Evolutionary conservation across 2,797 vertebrate species (phyloP).

Genomic region (Echeneis naucrates): DNA sequence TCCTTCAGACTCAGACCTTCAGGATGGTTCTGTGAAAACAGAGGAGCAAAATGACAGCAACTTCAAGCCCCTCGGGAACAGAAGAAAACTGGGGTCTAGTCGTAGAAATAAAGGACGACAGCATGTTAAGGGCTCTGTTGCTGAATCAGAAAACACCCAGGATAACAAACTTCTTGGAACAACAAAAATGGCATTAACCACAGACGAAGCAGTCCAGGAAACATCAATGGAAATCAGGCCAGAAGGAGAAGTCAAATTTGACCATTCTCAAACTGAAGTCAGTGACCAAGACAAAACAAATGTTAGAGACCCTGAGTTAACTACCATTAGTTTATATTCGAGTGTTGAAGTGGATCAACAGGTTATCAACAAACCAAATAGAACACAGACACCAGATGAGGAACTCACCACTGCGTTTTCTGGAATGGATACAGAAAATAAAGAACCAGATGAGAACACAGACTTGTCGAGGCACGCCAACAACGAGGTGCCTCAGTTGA

Average conservation of each 20-base stretch:
- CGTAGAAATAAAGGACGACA: constrained; percentile 35
- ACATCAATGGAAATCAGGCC: not conserved
- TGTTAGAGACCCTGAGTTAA: not conserved
- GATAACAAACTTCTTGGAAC: no score
- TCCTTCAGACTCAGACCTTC: no score
- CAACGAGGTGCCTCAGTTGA: no score
- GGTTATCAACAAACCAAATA: no score
- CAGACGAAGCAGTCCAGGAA: not conserved
- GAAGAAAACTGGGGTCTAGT: constrained; percentile 51
- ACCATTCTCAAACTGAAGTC: not conserved
- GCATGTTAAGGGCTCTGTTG: constrained; percentile 5
- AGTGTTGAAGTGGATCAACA: no score
- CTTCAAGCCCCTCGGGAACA: constrained; percentile 1
- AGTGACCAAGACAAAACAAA: constrained; percentile 9
- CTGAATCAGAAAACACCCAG: constrained; percentile 13
- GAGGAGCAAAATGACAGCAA: not conserved
- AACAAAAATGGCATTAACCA: no score
- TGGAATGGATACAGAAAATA: constrained; percentile 16
- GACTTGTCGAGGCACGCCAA: no score
- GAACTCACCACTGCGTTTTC: not conserved
- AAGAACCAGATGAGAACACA: not conserved
- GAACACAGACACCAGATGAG: constrained; percentile 1
- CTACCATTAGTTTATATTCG: no score
- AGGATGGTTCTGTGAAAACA: no score
- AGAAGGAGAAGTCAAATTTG: constrained; percentile 7